Evolutionary conservation across 2,797 vertebrate genomes (phyloP).

Genomic region (Falco naumanni): DNA sequence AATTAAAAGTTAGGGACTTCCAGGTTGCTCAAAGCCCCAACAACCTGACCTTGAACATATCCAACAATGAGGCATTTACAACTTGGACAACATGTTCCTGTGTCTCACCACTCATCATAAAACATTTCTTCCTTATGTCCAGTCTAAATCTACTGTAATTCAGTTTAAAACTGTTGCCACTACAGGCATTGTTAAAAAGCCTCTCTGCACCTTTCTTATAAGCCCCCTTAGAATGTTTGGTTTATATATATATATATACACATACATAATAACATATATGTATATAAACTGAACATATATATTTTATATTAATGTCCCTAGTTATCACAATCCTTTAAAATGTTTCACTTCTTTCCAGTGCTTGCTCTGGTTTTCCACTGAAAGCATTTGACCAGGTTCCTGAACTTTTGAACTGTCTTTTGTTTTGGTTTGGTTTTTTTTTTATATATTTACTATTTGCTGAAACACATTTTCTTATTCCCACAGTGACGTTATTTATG

Average conservation of each 20-base stretch:
- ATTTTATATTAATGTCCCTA: background rate
- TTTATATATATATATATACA: background rate
- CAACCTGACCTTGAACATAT: background rate
- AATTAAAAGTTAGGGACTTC: background rate
- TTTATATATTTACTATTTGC: background rate
- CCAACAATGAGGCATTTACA: too few relatives aligned
- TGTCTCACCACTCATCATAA: background rate
- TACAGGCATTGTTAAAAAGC: background rate
- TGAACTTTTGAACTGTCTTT: background rate
- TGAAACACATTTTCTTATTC: background rate
- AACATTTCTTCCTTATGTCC: background rate
- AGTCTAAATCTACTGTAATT: background rate
- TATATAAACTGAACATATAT: background rate
- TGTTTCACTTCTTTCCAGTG: background rate
- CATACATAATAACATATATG: background rate
- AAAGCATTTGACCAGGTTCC: background rate
- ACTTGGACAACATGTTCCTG: rapidly evolving
- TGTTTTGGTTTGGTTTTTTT: background rate
- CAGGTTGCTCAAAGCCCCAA: background rate
- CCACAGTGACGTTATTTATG: background rate
- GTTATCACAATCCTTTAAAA: background rate
- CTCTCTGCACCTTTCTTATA: background rate
- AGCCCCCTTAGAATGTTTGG: background rate
- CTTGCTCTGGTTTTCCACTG: background rate
- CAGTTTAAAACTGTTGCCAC: background rate